Base-by-base conservation (phyloP, 2,888 invertebrate genomes). In the Thereva unica region DNA sequence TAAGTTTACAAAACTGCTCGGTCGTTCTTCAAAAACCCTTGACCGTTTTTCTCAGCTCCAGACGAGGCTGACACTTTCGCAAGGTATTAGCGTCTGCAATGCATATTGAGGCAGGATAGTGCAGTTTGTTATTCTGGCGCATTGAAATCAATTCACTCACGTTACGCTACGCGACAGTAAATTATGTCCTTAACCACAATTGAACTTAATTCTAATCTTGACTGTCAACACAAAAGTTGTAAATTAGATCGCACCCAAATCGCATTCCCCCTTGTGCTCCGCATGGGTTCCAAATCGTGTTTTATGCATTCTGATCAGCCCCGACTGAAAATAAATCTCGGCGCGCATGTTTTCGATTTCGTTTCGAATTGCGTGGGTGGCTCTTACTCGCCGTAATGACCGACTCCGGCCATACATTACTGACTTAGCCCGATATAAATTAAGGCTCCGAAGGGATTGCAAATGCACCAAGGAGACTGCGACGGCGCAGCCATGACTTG, bases 241-340 rank as follows among this genome's bases (percentile, higher is more conserved):
- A 66, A 66, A 66, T 66, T 65, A 66, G 49, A 56, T 64, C 64
- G 50, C 64, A 64, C 64, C 64, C 64, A 64, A 64, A 64, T 54
- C 64, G 44, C 42, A 37, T 6, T 23, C 37, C 52, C 37, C 12
- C 37, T 12, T 47, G 35, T 35, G 49, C 41, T 35, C 50, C 12
- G 38, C 50, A 50, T 23, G 23, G 49, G 50, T 49, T 49, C 49
- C 50, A 49, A 9, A 38, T 63, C 50, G 23, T 40, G 55, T 41
- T 12, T 56, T 12, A 12, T 50, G 49, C 40, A 63, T 49, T 63
- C 49, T 63, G 53, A 54, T 64, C 44, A 49, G 45, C 34, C 42
- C 45, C 54, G 64, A 54, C 54, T 47, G 8, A 38, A 23, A 44
- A 64, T 64, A 64, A 64, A 64, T 64, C 54, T 53, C 47, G n/a